Base-by-base conservation (phyloP, 1,140 invertebrate species). In the Drosophila ogumai region DNA sequence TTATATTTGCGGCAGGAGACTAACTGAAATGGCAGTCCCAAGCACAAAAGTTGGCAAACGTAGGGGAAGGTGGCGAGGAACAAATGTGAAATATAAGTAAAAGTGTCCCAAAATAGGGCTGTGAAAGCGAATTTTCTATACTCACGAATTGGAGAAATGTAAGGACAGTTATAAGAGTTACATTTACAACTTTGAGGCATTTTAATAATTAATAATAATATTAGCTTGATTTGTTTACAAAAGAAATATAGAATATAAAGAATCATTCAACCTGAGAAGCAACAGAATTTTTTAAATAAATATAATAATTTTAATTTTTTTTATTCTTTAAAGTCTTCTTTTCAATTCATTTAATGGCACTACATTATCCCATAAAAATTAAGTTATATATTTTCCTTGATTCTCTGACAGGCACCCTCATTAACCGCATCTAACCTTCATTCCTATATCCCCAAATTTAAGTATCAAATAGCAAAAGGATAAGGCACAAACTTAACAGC, bases 11-110 rank as follows among this genome's bases (percentile, higher is more conserved):
- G 79, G 71, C 75, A 65, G 74, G 82, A 87, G 82, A 67, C 79
- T 75, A 74, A 87, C 77, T 77, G 74, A 87, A 87, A 86, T 82
- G 79, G 41, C 82, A 86, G 63, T 60, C 75, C 75, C 75, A 61
- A 87, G 82, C 67, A 65, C 54, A 78, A 75, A 87, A 87, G 69
- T 86, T 86, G 79, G 61, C 68, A 61, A 34, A 61, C 34, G 43
- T 61, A 68, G 36, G 22, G 50, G 55, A 54, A 43, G 44, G 44
- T 60, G 43, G 43, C 15, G 40, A 8, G 13, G 17, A 46, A 31
- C 40, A 66, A 68, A 68, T 68, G 60, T 47, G 41, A 55, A 50
- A 32, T 40, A 43, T 25, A 44, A 75, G 71, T 36, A 76, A 68
- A 55, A 38, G 31, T 38, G 36, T 8, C 25, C n/a, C 28, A 22